Base-by-base conservation (phyloP, 2,797 vertebrate genomes). In the Pyrocephalus nanus region DNA sequence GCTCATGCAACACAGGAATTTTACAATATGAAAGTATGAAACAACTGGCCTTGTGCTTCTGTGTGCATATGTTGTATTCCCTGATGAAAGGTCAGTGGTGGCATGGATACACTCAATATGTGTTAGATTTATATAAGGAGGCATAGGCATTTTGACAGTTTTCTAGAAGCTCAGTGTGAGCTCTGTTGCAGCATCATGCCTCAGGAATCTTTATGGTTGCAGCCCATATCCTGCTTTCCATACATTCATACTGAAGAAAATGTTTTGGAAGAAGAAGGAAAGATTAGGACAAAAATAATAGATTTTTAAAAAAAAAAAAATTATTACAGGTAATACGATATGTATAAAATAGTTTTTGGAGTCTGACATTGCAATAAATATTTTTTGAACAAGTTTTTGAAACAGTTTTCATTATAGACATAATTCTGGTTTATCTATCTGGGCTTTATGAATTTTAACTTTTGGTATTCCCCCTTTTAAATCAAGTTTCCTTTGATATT, bases 61-160 rank as follows among this genome's bases (percentile, higher is more conserved):
- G 0, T 40, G 17, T 54, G 7, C 6, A 1, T 45, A 6, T 19
- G 7, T 25, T 53, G 0, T 9, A 32, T 23, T 73, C 22, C 19
- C 27, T 43, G 30, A 27, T 36, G 25, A n/a, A 5, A 19, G 4
- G 32, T 62, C 3, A 8, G 3, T 54, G 30, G 30, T 61, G 65
- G 3, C 21, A 19, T 50, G 30, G 19, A 34, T 27, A 23, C 1
- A n/a, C 50, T 57, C 58, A 36, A 3, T 69, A 66, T 26, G 23
- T 48, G 0, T 27, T 26, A 15, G 14, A 6, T 5, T 77, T 67
- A 66, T 15, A 11, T 9, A 47, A 11, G 8, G 8, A 86, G 17
- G 1, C 1, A 34, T 5, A 12, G 16, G 6, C 3, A 9, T 75
- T 86, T 34, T 69, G 23, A 26, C 4, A 45, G 43, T 40, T 2